Conservation (phyloP, 2,113 vertebrate genomes). For the Ondatra zibethicus region DNA sequence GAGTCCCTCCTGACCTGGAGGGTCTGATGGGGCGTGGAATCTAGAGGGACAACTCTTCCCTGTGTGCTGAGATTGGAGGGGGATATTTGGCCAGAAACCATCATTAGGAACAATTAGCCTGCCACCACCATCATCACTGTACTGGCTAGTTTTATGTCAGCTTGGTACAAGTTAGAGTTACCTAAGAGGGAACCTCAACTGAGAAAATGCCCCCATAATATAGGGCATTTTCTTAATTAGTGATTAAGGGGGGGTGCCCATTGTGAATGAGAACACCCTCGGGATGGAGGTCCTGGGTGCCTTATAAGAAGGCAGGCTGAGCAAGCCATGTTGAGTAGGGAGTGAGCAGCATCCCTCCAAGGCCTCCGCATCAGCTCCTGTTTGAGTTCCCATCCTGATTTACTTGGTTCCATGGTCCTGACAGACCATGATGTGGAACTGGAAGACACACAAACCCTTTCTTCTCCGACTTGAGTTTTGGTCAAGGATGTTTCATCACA, state of each 20-base stretch:
- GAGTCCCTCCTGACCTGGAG: no score
- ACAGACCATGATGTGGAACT: neutral
- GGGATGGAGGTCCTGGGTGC: neutral
- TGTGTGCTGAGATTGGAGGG: neutral
- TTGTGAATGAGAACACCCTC: neutral
- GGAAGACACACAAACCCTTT: neutral
- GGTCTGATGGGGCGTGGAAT: neutral
- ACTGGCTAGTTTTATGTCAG: neutral
- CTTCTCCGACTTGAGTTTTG: neutral
- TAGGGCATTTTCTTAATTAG: neutral
- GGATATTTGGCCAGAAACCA: neutral
- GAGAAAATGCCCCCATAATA: neutral
- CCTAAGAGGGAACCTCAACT: neutral
- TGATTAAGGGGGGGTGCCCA: neutral
- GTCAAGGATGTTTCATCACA: neutral
- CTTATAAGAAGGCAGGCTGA: neutral
- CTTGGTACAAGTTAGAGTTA: neutral
- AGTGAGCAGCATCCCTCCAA: neutral
- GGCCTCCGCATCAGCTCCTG: neutral
- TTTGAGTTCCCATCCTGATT: neutral
- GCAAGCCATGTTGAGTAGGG: neutral
- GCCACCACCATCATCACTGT: neutral
- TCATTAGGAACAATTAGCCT: accelerated
- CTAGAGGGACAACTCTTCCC: neutral
- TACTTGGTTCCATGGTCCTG: neutral